A percentile compares a stretch with the other conserved stretches of the same genome.
Evolutionary conservation across 1,140 invertebrate species (phyloP).

Genomic region (Drosophila saltans): DNA sequence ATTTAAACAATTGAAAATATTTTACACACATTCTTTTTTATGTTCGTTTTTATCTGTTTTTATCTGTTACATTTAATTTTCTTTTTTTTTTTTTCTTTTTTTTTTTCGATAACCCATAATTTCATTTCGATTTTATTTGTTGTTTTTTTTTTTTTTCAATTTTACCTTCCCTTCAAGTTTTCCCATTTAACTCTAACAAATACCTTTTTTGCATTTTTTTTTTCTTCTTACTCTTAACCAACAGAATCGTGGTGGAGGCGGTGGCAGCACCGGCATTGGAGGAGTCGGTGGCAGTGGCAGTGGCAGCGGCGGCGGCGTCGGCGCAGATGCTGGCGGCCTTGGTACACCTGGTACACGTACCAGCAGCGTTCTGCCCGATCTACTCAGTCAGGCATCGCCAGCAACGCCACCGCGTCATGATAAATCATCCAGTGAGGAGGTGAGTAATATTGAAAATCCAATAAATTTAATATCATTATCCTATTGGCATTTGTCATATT

Average conservation of each 20-base stretch:
- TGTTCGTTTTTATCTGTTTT: constrained; percentile 10
- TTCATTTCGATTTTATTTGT: constrained; percentile 2
- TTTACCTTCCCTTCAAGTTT: constrained; percentile 15
- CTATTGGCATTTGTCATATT: not conserved
- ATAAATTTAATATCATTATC: not conserved
- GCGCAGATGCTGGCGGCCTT: constrained; percentile 86
- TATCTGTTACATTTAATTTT: constrained; percentile 28
- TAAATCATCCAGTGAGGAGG: constrained; percentile 97
- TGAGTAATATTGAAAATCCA: constrained; percentile 84
- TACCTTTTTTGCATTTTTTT: constrained; percentile 15
- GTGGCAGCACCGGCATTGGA: constrained; percentile 83
- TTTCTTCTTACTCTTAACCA: constrained; percentile 30
- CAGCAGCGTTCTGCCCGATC: constrained; percentile 96
- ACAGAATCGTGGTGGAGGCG: constrained; percentile 86
- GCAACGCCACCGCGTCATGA: constrained; percentile 94
- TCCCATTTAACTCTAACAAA: constrained; percentile 5
- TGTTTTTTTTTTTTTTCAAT: constrained; percentile 1
- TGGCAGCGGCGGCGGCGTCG: constrained; percentile 74
- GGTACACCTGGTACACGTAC: constrained; percentile 90
- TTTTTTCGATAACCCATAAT: constrained; percentile 5
- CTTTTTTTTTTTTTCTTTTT: not conserved
- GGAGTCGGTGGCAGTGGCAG: constrained; percentile 87
- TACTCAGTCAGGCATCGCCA: constrained; percentile 93
- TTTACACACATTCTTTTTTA: constrained; percentile 27
- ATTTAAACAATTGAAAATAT: constrained; percentile 48